Evolutionary conservation across 2,797 vertebrate genomes (phyloP).

Genomic region (Alosa sapidissima): DNA sequence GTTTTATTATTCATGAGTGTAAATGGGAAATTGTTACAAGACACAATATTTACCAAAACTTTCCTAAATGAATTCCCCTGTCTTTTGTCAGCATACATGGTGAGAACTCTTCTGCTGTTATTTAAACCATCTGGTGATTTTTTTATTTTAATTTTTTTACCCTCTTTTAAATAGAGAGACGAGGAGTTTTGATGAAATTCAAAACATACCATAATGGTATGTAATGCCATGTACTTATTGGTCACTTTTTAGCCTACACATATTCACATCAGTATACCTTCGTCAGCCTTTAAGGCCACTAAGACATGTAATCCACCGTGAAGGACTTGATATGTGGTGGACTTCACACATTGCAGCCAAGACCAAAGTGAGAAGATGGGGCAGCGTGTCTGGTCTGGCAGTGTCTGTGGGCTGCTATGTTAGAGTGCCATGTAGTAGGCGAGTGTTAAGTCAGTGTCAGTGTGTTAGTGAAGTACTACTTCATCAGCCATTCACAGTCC

Average conservation of each 20-base stretch:
- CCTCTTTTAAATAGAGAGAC: not conserved
- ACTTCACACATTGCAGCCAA: not conserved
- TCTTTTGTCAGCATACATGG: constrained; percentile 11
- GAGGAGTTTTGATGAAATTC: not conserved
- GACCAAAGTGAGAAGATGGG: not conserved
- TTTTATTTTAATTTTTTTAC: not conserved
- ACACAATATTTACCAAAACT: not conserved
- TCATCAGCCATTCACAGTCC: not conserved
- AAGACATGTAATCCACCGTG: not conserved
- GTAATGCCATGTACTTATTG: not conserved
- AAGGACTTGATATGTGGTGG: not conserved
- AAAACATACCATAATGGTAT: not conserved
- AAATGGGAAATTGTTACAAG: constrained; percentile 4
- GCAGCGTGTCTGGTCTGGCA: not conserved
- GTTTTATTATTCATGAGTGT: not conserved
- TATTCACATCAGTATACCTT: not conserved
- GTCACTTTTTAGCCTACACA: not conserved
- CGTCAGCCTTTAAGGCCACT: not conserved
- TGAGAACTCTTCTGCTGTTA: not conserved
- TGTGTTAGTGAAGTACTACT: not conserved
- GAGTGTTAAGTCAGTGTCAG: not conserved
- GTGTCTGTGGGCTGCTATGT: not conserved
- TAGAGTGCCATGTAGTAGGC: not conserved
- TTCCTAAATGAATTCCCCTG: not conserved
- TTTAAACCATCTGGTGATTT: not conserved